phyloP scores from a whole-genome alignment of 2,797 vertebrate genomes.

The Harpagifer antarcticus region DNA sequence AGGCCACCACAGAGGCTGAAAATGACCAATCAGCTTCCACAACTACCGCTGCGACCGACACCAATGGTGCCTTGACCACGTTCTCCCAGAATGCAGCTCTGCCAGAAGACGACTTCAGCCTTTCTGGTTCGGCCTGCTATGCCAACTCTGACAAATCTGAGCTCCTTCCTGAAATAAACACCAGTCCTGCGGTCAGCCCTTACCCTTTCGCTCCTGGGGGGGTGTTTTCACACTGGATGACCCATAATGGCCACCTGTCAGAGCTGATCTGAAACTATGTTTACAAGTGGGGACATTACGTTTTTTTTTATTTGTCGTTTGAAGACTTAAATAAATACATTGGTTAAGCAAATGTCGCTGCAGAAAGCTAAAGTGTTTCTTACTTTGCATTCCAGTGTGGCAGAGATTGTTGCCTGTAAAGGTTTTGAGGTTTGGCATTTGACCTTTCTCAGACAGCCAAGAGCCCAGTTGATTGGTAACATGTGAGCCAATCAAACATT shows the following conservation, averaged over 20 bases:
- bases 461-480: constrained; percentile 69
- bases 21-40: constrained; percentile 36
- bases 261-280: constrained; percentile 49
- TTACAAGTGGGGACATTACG: neutral
- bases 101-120: constrained; percentile 32
- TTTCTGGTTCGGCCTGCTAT: constrained; percentile 44
- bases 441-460: constrained; percentile 71
- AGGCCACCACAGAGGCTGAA: constrained; percentile 26
- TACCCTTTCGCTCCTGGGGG: constrained; percentile 45
- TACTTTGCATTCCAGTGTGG: constrained; percentile 72
- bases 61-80: constrained; percentile 14
- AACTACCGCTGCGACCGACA: constrained; percentile 15
- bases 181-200: constrained; percentile 48
- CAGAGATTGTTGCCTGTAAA: constrained; percentile 71
- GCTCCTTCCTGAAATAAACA: constrained; percentile 64
- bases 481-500: constrained; percentile 70
- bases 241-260: constrained; percentile 46
- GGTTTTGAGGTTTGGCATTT: constrained; percentile 78
- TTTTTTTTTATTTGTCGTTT: neutral
- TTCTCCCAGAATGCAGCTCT: constrained; percentile 50
- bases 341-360: neutral
- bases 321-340: constrained; percentile 33
- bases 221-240: constrained; percentile 61
- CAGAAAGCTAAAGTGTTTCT: constrained; percentile 49
- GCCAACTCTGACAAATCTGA: constrained; percentile 61